A percentile compares a stretch with the other conserved stretches of the same genome.
Conservation (phyloP, 2,113 vertebrate species). For the Trinectes maculatus region DNA sequence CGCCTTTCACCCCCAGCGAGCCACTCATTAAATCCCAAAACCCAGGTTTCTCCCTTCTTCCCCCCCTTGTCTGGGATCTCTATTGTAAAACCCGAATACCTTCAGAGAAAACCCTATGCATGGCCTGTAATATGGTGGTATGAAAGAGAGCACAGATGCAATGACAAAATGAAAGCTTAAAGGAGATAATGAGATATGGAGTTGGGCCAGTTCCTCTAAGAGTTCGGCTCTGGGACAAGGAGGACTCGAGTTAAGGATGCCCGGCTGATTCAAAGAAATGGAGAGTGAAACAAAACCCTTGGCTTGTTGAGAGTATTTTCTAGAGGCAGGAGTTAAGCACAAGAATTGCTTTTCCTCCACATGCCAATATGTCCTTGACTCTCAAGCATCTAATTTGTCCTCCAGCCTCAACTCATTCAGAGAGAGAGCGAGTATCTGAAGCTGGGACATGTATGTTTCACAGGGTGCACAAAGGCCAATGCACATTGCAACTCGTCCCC, state of each 20-base stretch:
- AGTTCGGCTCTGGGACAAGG: conserved; percentile 53
- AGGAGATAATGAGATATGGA: conserved; percentile 77
- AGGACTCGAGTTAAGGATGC: conserved; percentile 68
- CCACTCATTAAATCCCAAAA: conserved; percentile 94
- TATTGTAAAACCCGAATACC: conserved; percentile 93
- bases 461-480: conserved; percentile 42
- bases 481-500: conserved; percentile 43
- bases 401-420: conserved; percentile 36
- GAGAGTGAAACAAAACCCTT: conserved; percentile 66
- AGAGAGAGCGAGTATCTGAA: conserved; percentile 25
- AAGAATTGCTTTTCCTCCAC: conserved; percentile 44
- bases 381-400: conserved; percentile 57
- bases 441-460: conserved; percentile 48
- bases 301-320: conserved; percentile 59
- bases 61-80: conserved; percentile 84
- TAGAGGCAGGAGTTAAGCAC: conserved; percentile 65
- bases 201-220: conserved; percentile 62
- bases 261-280: conserved; percentile 60
- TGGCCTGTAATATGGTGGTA: conserved; percentile 63
- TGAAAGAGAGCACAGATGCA: conserved; percentile 59
- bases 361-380: conserved; percentile 66
- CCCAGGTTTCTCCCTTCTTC: conserved; percentile 87
- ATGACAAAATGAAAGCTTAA: conserved; percentile 72
- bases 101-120: conserved; percentile 86
- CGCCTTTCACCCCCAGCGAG: conserved; percentile 72